phyloP scores from a whole-genome alignment of 2,888 invertebrate genomes.

The Leptura quadrifasciata region DNA sequence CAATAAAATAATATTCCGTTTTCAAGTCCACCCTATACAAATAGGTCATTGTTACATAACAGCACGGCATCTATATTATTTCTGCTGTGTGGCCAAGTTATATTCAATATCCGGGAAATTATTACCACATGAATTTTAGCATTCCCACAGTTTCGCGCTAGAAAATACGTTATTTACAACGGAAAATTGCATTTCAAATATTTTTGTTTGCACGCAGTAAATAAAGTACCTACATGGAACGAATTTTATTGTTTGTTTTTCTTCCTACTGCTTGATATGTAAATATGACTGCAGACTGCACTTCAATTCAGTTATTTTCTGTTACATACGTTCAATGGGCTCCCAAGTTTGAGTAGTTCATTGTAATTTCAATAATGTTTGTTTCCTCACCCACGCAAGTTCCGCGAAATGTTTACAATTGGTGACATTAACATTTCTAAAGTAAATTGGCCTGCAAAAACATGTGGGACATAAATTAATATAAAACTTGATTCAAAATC shows the following conservation, averaged over 20 bases:
- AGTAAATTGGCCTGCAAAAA: too few relatives aligned
- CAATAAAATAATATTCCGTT: too few relatives aligned
- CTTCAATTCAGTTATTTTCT: background rate
- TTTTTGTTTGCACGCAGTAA: background rate
- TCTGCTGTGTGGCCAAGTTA: background rate
- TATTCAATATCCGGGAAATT: background rate
- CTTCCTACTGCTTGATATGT: background rate
- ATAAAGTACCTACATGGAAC: background rate
- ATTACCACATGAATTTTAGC: background rate
- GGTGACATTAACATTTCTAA: too few relatives aligned
- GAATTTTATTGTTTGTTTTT: conserved; percentile 3
- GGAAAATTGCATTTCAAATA: conserved; percentile 1
- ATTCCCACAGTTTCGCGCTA: background rate
- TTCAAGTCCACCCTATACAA: background rate
- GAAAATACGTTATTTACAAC: background rate
- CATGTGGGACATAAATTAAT: too few relatives aligned
- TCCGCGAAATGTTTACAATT: too few relatives aligned
- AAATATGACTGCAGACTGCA: background rate
- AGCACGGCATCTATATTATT: background rate
- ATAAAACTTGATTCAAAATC: too few relatives aligned
- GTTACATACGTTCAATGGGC: background rate
- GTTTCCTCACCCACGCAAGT: too few relatives aligned
- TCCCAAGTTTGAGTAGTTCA: background rate
- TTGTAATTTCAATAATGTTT: background rate
- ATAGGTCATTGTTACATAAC: background rate